Percentiles rank a stretch among this genome's conserved stretches.
Evolutionary conservation across 1,140 invertebrate genomes (phyloP).

Genomic region (Neodiprion fabricii): DNA sequence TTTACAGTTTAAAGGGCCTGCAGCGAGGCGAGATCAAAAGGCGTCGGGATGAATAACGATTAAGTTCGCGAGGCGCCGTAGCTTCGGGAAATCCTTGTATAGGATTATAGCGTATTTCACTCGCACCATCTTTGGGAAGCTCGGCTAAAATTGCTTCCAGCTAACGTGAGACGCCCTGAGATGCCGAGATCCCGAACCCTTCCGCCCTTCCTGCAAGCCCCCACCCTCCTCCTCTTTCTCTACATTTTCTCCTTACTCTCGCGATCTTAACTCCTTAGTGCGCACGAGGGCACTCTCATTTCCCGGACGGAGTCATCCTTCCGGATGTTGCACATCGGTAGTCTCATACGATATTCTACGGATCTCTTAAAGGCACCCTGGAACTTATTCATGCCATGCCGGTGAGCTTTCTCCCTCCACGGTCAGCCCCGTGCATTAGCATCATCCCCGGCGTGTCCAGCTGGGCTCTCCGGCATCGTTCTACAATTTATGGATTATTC

Average conservation of each 20-base stretch:
- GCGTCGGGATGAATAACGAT: not conserved
- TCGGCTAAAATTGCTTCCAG: not conserved
- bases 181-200: too few relatives aligned
- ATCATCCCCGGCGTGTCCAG: too few relatives aligned
- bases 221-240: not conserved
- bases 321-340: not conserved
- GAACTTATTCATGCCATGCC: too few relatives aligned
- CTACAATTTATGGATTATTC: too few relatives aligned
- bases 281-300: not conserved
- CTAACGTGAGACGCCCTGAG: not conserved
- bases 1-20: too few relatives aligned
- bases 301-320: not conserved
- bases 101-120: conserved; percentile 5
- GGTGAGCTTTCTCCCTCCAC: too few relatives aligned
- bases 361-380: too few relatives aligned
- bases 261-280: not conserved
- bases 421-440: too few relatives aligned
- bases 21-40: not conserved
- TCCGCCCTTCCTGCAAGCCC: not conserved
- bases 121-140: not conserved
- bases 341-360: not conserved
- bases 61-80: not conserved
- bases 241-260: not conserved
- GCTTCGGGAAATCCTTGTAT: not conserved
- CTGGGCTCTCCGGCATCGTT: too few relatives aligned